Base-by-base conservation (phyloP, 2,113 vertebrate genomes). In the Genyomyrus donnyi region DNA sequence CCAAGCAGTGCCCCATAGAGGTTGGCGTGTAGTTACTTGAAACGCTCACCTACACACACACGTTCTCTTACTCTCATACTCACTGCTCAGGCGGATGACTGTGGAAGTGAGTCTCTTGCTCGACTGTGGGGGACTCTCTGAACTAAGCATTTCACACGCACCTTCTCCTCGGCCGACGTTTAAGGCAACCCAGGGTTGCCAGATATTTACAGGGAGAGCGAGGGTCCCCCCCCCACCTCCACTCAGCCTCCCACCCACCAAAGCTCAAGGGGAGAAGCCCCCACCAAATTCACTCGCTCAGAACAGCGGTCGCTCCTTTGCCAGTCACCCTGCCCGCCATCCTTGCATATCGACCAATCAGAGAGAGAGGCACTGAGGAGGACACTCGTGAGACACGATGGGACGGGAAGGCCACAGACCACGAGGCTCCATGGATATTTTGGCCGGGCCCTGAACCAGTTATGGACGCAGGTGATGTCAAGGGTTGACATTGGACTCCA, bases 371-470 rank as follows among this genome's bases (percentile, higher is more conserved):
- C 92, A 91, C 90, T 86, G 89, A 66, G 87, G 89, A 13, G 27
- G 35, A n/a, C 92, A 93, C 93, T 91, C 90, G 39, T 11, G 27
- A 8, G 56, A 10, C 52, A 24, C 9, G 21, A 74, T 56, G 39
- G 49, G n/a, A 91, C 90, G 27, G 80, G 89, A 90, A 24, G 24
- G 90, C 91, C 91, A 42, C 92, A 93, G 95, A 94, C 93, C 91
- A 89, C 87, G 85, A 62, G 93, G 92, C 93, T 94, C 94, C 93
- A 88, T 90, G 91, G 95, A 94, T 95, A 96, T 95, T 96, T 96
- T 96, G 95, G 58, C 27, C 89, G 66, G 88, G 91, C 91, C 90
- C 24, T 70, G 89, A 92, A 93, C 95, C 95, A 95, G 95, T 93
- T 88, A 93, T 91, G 92, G 87, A 91, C 91, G 92, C 85, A n/a